Evolutionary conservation across 1,140 invertebrate species (phyloP), one percentile per base, ranked within the genome.

Genomic region (Drosophila fuyamai): DNA sequence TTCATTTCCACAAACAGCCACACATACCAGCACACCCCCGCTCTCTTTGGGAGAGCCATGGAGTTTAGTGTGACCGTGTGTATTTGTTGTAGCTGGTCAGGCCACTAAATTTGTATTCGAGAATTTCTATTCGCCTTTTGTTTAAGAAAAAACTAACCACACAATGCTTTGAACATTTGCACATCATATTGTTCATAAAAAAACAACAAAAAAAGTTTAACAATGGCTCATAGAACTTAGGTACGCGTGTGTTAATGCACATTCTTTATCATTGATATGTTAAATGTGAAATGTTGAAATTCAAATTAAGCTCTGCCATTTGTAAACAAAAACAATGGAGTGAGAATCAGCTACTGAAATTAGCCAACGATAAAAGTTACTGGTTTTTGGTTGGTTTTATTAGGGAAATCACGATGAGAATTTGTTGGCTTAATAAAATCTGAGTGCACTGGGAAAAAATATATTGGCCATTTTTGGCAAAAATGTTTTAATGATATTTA

Each of bases 1-100:
- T 76, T 76, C 61, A 73, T 70, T 80, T 70, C 59, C 73, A 66
- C 62, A 73, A 40, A 65, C 67, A 66, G 35, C 27, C 59, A 81
- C 56, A 61, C 59, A 71, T 59, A 63, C 71, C 67, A 60, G 9
- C 57, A 35, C 65, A 71, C 40, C 38, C 60, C 40, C 56, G 14
- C 47, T 51, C 60, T 59, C 43, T 50, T 50, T 61, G 47, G 51
- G 62, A 77, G 48, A 53, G 50, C 14, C 0, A 13, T 12, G 14
- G 32, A 5, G 5, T 72, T 70, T 65, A 79, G 83, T 83, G 83
- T 88, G 83, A 88, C 83, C 83, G 79, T 79, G 68, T 44, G 61
- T 43, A 76, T 76, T 66, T 83, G 81, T 83, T 83, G 81, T 65
- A 78, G 81, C 58, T 86, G 82, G 81, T 84, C 77, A 86, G 81